Evolutionary conservation across 2,797 vertebrate species (phyloP), one percentile per base, ranked within the genome.

Genomic region (Myioborus miniatus): DNA sequence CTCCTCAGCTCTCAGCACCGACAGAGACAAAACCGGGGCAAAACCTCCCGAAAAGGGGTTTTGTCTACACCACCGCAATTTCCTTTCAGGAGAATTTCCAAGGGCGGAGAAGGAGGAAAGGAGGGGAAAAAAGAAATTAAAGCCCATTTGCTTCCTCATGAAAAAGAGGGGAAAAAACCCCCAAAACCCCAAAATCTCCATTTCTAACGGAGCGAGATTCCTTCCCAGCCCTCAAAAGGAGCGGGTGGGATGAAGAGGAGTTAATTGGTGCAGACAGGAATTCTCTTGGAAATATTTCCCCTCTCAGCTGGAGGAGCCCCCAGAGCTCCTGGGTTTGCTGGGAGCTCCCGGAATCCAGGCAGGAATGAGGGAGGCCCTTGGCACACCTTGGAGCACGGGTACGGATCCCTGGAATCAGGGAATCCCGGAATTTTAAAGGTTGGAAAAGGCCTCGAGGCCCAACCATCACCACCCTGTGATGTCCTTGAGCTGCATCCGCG

Each of bases 101-200:
- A 84, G 85, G 94, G 90, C 50, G 83, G 84, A 83, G 60, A 78
- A 36, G 82, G 95, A 85, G 77, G 95, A 84, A 84, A 64, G 69
- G 83, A 95, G 81, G 82, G 67, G 87, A 95, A 86, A 75, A 95
- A 95, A 94, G 90, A 95, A 95, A 95, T 93, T 83, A 87, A 76
- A 94, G 3, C 67, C 70, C 83, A 91, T 97, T 97, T 34, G 93
- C 83, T 90, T 72, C 59, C 2, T 2, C 1, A 60, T n/a, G 55
- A 50, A 69, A 87, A 94, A 93, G 74, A 87, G 65, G 0, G 9
- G 21, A 4, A 4, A 29, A 6, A 9, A 12, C 1, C 14, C 20
- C 30, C 2, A 9, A 21, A 53, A 21, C 2, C 16, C 34, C 34
- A 20, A 63, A 47, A 83, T 78, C 82, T 88, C 62, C 22, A 68